These are phyloP conservation scores for Syngnathus scovelli DNA, from an alignment of 2,113 vertebrate species.

Conservation along the genomic window DNA sequence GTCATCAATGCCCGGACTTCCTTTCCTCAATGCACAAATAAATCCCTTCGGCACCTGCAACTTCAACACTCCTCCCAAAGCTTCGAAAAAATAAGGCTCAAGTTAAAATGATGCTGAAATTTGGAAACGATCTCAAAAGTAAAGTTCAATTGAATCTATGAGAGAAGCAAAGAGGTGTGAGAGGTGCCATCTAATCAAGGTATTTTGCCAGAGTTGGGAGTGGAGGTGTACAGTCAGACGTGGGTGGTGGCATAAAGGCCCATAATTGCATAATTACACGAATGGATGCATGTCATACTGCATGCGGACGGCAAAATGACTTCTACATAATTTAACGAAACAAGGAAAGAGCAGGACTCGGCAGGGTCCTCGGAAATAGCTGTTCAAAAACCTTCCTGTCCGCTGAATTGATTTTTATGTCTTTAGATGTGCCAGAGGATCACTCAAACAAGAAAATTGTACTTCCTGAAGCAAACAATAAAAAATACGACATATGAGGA, in stretches of 20 bases:
- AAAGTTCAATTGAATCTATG: not conserved
- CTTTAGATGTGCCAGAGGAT: not conserved
- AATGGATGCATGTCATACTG: slow-evolving; percentile 74
- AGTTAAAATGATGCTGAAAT: not conserved
- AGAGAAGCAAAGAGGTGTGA: slow-evolving; percentile 12
- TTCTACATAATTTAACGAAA: slow-evolving; percentile 78
- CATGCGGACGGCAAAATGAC: slow-evolving; percentile 73
- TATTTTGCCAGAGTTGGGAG: slow-evolving; percentile 39
- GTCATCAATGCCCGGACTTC: slow-evolving; percentile 48
- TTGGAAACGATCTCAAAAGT: not conserved
- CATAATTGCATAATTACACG: slow-evolving; percentile 77
- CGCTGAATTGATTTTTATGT: not conserved
- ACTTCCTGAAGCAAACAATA: no score
- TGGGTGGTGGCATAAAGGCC: slow-evolving; percentile 67
- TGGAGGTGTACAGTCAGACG: slow-evolving; percentile 52
- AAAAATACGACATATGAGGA: no score
- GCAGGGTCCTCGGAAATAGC: slow-evolving; percentile 44
- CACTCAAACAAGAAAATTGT: not conserved
- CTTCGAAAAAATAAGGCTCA: not conserved
- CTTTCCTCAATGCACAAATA: slow-evolving; percentile 46
- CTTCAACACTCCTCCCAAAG: not conserved
- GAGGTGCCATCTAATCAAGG: slow-evolving; percentile 41
- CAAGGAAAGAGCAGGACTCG: slow-evolving; percentile 64
- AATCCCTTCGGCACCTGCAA: slow-evolving; percentile 62
- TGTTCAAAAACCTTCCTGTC: slow-evolving; percentile 21